phyloP scores from a whole-genome alignment of 1,140 invertebrate species.

The Calephelis nemesis region DNA sequence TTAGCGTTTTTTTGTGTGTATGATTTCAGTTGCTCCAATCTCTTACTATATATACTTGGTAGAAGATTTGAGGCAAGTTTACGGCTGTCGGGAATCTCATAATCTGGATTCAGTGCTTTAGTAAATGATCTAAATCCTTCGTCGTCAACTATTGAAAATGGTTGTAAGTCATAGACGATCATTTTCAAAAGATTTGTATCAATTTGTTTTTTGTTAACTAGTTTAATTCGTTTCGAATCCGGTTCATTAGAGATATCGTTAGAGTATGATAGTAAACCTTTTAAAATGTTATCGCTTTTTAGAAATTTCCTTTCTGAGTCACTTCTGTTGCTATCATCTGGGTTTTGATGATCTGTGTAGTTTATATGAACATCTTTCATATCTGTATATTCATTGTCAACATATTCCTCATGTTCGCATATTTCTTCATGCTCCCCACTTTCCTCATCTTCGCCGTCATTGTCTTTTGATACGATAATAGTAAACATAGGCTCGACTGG shows the following conservation, averaged over 20 bases:
- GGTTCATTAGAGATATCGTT: neutral
- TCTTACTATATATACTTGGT: neutral
- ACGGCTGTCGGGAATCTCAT: neutral
- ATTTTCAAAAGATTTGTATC: constrained; percentile 3
- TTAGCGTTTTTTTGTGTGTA: neutral
- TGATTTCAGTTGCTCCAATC: neutral
- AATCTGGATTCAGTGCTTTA: neutral
- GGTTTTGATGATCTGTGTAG: too few species aligned
- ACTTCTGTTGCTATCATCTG: too few species aligned
- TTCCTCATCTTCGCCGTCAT: too few species aligned
- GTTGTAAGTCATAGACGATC: constrained; percentile 15
- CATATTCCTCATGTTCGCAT: too few species aligned
- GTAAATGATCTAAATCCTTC: neutral
- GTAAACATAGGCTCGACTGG: too few species aligned
- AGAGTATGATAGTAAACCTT: too few species aligned
- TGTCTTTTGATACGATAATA: too few species aligned
- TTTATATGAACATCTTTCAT: too few species aligned
- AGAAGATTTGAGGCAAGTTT: neutral
- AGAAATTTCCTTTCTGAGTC: too few species aligned
- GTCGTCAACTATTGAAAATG: constrained; percentile 10
- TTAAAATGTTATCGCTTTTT: too few species aligned
- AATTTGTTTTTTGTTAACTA: neutral
- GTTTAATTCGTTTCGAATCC: neutral
- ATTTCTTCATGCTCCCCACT: too few species aligned
- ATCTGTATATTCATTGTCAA: too few species aligned